These are phyloP conservation scores for Morelia viridis DNA, from an alignment of 2,797 vertebrate species.

Conservation along the genomic window DNA sequence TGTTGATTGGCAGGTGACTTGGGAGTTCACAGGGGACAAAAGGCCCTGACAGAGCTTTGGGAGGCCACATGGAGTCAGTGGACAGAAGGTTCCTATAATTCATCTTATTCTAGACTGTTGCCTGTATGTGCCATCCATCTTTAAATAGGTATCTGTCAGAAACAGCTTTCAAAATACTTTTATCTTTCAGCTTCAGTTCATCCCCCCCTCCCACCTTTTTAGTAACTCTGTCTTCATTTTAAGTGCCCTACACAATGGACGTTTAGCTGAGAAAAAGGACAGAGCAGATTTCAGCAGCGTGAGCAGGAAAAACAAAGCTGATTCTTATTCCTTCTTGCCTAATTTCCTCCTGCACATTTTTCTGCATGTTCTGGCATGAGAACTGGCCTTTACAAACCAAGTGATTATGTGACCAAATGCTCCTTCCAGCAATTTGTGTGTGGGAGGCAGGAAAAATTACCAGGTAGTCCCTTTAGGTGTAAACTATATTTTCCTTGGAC, in stretches of 20 bases:
- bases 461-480: not conserved
- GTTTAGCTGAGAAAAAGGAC: not conserved
- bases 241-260: not conserved
- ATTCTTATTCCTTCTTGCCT: slow-evolving; percentile 8
- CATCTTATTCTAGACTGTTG: not conserved
- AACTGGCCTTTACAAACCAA: slow-evolving; percentile 19
- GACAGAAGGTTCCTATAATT: not conserved
- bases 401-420: slow-evolving; percentile 13
- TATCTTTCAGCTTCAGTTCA: not conserved
- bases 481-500: slow-evolving; percentile 13
- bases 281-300: not conserved
- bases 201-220: not conserved
- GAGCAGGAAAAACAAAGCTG: slow-evolving; percentile 15
- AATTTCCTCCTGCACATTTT: slow-evolving; percentile 31
- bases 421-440: slow-evolving; percentile 10
- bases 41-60: not conserved
- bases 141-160: not conserved
- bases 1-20: not conserved
- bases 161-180: not conserved
- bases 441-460: slow-evolving; percentile 3
- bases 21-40: not conserved
- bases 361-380: slow-evolving; percentile 14
- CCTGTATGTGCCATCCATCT: not conserved
- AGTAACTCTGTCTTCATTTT: not conserved
- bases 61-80: not conserved